Percentiles rank a stretch among this genome's conserved stretches.
Conservation (phyloP, 2,888 invertebrate species). For the Pyralis farinalis region DNA sequence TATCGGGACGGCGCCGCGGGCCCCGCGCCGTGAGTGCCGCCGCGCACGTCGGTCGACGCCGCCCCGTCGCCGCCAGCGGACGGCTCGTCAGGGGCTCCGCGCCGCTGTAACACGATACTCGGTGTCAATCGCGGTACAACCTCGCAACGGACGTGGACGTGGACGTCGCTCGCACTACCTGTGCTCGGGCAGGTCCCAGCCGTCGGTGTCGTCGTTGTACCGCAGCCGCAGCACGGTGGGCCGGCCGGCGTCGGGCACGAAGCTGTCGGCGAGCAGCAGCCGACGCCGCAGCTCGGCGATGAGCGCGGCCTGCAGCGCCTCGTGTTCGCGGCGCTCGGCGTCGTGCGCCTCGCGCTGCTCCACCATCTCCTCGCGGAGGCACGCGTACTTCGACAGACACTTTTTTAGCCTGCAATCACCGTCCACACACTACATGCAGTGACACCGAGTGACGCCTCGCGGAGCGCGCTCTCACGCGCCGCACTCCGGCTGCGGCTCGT, state of each 20-base stretch:
- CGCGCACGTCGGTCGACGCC: constrained; percentile 83
- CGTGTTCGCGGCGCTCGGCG: constrained; percentile 94
- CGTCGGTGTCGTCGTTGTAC: constrained; percentile 60
- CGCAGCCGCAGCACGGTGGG: constrained; percentile 81
- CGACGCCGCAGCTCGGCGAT: constrained; percentile 94
- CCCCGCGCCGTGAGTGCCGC: constrained; percentile 78
- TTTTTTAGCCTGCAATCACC: constrained; percentile 92
- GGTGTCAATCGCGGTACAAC: too few species aligned
- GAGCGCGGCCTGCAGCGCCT: constrained; percentile 90
- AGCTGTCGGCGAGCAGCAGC: constrained; percentile 93
- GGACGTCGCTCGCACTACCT: constrained; percentile 19
- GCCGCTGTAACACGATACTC: too few species aligned
- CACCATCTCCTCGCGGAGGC: constrained; percentile 70
- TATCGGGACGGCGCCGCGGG: constrained; percentile 80
- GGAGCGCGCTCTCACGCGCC: too few species aligned
- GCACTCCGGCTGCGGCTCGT: too few species aligned
- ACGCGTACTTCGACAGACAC: constrained; percentile 90
- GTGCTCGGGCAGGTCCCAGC: constrained; percentile 49
- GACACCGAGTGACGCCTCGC: too few species aligned
- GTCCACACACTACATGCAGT: too few species aligned
- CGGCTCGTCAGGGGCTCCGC: constrained; percentile 68
- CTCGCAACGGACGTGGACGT: too few species aligned
- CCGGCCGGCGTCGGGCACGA: constrained; percentile 85
- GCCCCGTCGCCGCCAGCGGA: constrained; percentile 83
- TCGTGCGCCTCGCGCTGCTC: constrained; percentile 90